phyloP scores from a whole-genome alignment of 2,113 vertebrate genomes.

The Zingel zingel region DNA sequence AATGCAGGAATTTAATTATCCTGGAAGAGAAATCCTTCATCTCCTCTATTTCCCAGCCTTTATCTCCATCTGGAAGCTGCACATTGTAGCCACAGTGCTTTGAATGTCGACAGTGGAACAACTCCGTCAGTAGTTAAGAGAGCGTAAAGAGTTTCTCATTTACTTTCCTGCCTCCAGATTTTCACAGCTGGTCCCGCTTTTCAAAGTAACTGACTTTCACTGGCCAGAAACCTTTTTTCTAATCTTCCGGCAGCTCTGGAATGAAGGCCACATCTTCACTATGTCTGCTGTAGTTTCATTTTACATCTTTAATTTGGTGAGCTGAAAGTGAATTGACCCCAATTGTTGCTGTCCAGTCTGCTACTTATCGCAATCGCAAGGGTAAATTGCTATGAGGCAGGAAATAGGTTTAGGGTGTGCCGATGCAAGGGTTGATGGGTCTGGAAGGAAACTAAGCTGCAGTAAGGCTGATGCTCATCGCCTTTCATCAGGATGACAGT shows the following conservation, averaged over 20 bases:
- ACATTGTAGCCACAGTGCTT: slow-evolving; percentile 18
- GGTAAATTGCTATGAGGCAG: slow-evolving; percentile 62
- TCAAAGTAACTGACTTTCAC: slow-evolving; percentile 29
- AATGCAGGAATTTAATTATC: not conserved
- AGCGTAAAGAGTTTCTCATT: slow-evolving; percentile 44
- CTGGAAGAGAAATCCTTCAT: slow-evolving; percentile 22
- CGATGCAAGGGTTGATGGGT: slow-evolving; percentile 56
- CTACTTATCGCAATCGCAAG: slow-evolving; percentile 51
- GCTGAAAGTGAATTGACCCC: slow-evolving; percentile 64
- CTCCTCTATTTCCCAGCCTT: slow-evolving; percentile 34
- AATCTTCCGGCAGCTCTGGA: slow-evolving; percentile 49
- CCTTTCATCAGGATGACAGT: slow-evolving; percentile 51
- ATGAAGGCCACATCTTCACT: slow-evolving; percentile 49
- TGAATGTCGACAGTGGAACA: slow-evolving; percentile 43
- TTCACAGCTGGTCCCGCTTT: slow-evolving; percentile 48
- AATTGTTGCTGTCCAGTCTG: slow-evolving; percentile 43
- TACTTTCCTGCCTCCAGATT: slow-evolving; percentile 36
- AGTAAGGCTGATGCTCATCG: slow-evolving; percentile 38
- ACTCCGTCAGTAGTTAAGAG: slow-evolving; percentile 24
- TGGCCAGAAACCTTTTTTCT: slow-evolving; percentile 27
- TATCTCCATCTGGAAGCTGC: slow-evolving; percentile 29
- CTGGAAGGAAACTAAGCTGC: slow-evolving; percentile 33
- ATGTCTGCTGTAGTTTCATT: slow-evolving; percentile 56
- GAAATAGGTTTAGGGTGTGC: slow-evolving; percentile 61
- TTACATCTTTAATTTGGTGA: slow-evolving; percentile 69